These are phyloP conservation scores for Harpegnathos saltator DNA, from an alignment of 1,140 invertebrate genomes.

Conservation along the genomic window DNA sequence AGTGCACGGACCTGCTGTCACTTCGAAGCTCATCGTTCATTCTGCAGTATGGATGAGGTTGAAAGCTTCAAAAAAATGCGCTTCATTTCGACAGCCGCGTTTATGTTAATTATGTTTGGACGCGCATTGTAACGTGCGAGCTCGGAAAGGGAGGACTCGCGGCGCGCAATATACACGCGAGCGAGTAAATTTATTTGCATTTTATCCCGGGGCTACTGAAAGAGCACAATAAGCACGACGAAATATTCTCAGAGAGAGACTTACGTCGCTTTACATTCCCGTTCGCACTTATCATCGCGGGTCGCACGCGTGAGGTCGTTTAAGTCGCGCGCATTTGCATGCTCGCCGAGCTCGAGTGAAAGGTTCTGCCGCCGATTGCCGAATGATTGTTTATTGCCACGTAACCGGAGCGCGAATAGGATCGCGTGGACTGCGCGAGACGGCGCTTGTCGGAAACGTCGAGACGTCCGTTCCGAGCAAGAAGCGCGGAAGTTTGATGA, in stretches of 20 bases:
- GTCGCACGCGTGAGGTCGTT: constrained; percentile 3
- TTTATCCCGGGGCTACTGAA: neutral
- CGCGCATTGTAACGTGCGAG: too few species aligned
- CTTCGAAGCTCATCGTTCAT: too few species aligned
- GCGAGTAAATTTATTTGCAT: neutral
- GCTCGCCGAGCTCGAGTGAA: neutral
- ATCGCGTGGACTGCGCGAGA: constrained; percentile 19
- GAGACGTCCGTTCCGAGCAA: neutral
- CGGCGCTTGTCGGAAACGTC: neutral
- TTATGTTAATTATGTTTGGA: too few species aligned
- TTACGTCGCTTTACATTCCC: constrained; percentile 34
- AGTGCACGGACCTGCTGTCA: too few species aligned
- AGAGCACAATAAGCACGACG: neutral
- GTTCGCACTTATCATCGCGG: constrained; percentile 17
- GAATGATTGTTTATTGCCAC: constrained; percentile 34
- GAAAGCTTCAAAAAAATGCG: too few species aligned
- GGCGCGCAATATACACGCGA: neutral
- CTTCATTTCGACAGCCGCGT: too few species aligned
- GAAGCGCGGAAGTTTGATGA: constrained; percentile 27
- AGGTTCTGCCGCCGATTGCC: constrained; percentile 13
- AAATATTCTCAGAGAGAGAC: constrained; percentile 9
- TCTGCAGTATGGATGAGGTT: too few species aligned
- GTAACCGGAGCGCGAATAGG: constrained; percentile 15
- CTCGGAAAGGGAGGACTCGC: too few species aligned
- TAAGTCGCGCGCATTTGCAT: constrained; percentile 47